Percentiles rank a stretch among this genome's conserved stretches.
Evolutionary conservation across 1,140 invertebrate species (phyloP).

Genomic region (Cotesia chilonis): DNA sequence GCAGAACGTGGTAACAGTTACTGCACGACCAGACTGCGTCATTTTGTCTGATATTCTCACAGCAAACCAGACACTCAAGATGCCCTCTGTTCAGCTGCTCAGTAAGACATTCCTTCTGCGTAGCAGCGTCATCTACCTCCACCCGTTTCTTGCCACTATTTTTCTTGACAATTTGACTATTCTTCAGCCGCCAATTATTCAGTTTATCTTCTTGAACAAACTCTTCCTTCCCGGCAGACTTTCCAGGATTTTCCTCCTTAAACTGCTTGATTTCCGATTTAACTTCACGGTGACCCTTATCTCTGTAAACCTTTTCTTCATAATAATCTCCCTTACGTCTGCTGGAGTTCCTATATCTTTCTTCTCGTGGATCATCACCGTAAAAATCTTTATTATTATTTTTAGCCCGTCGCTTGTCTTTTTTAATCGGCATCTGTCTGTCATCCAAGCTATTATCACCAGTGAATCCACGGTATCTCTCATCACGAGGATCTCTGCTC

Average conservation of each 20-base stretch:
- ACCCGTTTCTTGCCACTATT: conserved; percentile 48
- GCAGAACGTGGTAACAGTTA: conserved; percentile 91
- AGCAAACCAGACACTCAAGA: conserved; percentile 94
- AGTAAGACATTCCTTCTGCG: conserved; percentile 81
- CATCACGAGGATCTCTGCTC: conserved; percentile 2
- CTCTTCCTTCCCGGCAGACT: conserved; percentile 47
- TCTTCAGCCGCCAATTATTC: conserved; percentile 53
- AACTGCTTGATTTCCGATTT: conserved; percentile 35
- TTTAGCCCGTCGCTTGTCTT: conserved; percentile 23
- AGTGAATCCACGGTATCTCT: conserved; percentile 8
- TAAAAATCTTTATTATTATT: conserved; percentile 8
- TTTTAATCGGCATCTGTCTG: conserved; percentile 11
- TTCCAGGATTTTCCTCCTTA: conserved; percentile 46
- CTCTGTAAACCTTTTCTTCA: conserved; percentile 41
- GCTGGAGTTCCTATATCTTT: background rate
- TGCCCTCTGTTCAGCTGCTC: conserved; percentile 80
- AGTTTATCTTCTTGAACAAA: conserved; percentile 45
- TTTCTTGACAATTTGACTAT: conserved; percentile 35
- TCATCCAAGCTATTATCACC: conserved; percentile 10
- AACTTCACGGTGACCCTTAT: conserved; percentile 27
- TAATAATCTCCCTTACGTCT: conserved; percentile 27
- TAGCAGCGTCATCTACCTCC: conserved; percentile 65
- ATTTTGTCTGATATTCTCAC: conserved; percentile 79
- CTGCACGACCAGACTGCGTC: conserved; percentile 89
- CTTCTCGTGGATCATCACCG: conserved; percentile 24